Conservation (phyloP, 2,797 vertebrate genomes). For the Ara ararauna region DNA sequence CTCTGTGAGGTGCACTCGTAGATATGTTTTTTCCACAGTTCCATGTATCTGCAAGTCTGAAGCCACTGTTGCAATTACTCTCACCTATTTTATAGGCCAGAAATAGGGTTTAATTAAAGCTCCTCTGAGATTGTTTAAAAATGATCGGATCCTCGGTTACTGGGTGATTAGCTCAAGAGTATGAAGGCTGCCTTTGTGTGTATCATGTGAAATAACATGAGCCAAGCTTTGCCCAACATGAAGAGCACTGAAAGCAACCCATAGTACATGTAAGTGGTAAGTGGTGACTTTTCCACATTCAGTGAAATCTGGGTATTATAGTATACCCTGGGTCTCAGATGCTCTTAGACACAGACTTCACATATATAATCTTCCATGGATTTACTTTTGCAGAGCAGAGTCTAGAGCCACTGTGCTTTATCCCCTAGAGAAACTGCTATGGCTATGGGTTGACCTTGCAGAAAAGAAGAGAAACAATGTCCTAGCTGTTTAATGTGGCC, state of each 20-base stretch:
- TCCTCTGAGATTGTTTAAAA: neutral
- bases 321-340: neutral
- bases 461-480: neutral
- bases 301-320: neutral
- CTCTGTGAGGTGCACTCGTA: neutral
- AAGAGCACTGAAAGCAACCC: neutral
- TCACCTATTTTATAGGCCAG: neutral
- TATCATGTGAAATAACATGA: neutral
- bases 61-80: neutral
- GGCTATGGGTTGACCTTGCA: neutral
- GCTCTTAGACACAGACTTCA: neutral
- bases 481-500: neutral
- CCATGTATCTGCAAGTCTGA: neutral
- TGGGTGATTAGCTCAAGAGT: neutral
- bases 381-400: neutral
- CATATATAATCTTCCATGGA: neutral
- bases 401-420: neutral
- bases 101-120: slow-evolving; percentile 11
- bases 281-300: neutral
- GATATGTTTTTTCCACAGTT: neutral
- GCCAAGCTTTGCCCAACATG: neutral
- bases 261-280: neutral
- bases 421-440: neutral
- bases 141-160: neutral
- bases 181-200: neutral